Evolutionary conservation across 2,888 invertebrate species (phyloP).

Genomic region (Pollenia angustigena): DNA sequence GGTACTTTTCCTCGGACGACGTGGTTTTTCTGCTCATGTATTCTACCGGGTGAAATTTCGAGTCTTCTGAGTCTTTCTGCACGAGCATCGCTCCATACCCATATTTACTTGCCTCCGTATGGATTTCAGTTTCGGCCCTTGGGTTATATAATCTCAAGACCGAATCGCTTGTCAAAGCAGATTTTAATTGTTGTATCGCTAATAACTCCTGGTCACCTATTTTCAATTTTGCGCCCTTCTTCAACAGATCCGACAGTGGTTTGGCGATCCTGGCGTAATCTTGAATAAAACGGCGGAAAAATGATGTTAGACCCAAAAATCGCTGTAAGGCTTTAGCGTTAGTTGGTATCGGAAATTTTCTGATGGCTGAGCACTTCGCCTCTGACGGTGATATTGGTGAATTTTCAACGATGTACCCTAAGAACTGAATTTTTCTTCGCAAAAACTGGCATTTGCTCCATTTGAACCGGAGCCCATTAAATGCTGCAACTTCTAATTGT

Average conservation of each 20-base stretch:
- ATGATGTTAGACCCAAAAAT: not conserved
- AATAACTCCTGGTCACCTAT: not conserved
- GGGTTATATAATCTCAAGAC: slow-evolving; percentile 9
- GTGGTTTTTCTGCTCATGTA: too few species aligned
- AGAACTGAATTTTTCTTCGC: not conserved
- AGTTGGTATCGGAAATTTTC: not conserved
- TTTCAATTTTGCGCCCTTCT: not conserved
- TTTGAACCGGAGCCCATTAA: slow-evolving; percentile 69
- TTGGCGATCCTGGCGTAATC: not conserved
- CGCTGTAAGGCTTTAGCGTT: too few species aligned
- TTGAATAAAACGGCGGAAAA: not conserved
- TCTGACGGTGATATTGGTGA: not conserved
- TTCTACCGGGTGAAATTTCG: too few species aligned
- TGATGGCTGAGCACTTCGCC: not conserved
- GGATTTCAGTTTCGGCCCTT: slow-evolving; percentile 46
- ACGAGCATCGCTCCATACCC: not conserved
- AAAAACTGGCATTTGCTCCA: slow-evolving; percentile 61
- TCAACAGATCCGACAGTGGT: not conserved
- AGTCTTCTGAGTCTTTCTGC: too few species aligned
- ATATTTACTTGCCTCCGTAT: not conserved
- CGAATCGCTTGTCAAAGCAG: not conserved
- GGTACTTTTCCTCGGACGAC: too few species aligned
- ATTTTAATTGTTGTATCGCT: not conserved
- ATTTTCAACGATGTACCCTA: not conserved
- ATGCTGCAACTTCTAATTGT: slow-evolving; percentile 73